Percentiles rank a stretch among this genome's conserved stretches.
These are phyloP conservation scores for Apoda limacodes DNA, from an alignment of 2,888 invertebrate genomes.

Conservation along the genomic window DNA sequence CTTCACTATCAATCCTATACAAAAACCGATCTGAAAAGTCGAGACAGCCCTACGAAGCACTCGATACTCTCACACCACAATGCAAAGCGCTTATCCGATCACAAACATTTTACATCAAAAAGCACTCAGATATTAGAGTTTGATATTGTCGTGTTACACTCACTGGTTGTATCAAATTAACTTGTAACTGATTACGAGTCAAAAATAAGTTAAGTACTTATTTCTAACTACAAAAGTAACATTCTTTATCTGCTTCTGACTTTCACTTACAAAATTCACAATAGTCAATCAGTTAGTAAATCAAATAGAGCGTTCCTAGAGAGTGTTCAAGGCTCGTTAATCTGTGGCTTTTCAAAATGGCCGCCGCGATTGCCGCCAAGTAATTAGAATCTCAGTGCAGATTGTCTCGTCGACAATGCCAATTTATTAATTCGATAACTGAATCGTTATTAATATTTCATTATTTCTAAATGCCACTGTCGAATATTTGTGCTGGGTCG, in stretches of 20 bases:
- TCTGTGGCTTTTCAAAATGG: conserved; percentile 38
- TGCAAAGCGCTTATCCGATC: conserved; percentile 48
- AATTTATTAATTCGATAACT: conserved; percentile 56
- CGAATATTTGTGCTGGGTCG: conserved; percentile 39
- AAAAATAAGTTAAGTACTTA: no score
- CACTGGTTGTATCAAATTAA: no score
- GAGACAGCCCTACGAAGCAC: no score
- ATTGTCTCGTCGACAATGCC: conserved; percentile 50
- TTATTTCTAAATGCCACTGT: conserved; percentile 40
- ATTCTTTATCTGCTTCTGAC: no score
- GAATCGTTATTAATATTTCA: conserved; percentile 42
- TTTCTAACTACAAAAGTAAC: no score
- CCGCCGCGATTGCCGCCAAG: conserved; percentile 33
- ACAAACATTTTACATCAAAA: conserved; percentile 15
- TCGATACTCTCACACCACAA: conserved; percentile 30
- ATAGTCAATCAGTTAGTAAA: conserved; percentile 41
- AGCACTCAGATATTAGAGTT: conserved; percentile 2
- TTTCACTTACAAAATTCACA: conserved; percentile 36
- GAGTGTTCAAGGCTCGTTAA: conserved; percentile 32
- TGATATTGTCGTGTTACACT: no score
- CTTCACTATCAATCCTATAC: no score
- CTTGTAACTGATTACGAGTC: no score
- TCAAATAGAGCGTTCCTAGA: conserved; percentile 35
- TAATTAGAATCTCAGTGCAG: conserved; percentile 54
- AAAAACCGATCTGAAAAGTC: no score